Percentiles rank a stretch among this genome's conserved stretches.
phyloP scores from a whole-genome alignment of 2,888 invertebrate genomes.

The Parnassius orleans region DNA sequence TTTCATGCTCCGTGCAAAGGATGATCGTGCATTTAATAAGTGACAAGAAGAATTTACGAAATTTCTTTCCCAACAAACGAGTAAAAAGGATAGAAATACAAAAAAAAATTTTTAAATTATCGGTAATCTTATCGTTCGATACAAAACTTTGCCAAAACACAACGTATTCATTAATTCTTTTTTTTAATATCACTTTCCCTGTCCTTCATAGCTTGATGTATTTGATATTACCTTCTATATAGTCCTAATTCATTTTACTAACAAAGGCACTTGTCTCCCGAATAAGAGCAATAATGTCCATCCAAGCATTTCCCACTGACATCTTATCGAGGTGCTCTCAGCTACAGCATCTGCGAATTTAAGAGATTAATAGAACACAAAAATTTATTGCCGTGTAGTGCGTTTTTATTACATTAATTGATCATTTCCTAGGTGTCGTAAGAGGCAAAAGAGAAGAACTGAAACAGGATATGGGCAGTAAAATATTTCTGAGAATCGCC shows the following conservation, averaged over 20 bases:
- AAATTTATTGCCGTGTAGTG: too few relatives aligned
- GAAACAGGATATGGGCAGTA: too few relatives aligned
- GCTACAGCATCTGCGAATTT: conserved; percentile 59
- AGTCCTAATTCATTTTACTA: conserved; percentile 33
- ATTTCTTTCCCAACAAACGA: neutral
- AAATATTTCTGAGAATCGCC: too few relatives aligned
- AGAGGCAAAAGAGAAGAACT: too few relatives aligned
- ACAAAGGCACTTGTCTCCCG: conserved; percentile 63
- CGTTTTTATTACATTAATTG: too few relatives aligned
- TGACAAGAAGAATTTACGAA: too few relatives aligned
- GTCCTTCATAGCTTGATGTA: conserved; percentile 14
- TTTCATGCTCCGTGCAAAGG: too few relatives aligned
- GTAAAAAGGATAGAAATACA: neutral
- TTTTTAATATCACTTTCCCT: conserved; percentile 15
- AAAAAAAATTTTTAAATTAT: neutral
- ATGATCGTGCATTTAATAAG: neutral
- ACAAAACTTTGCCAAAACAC: neutral
- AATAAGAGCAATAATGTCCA: conserved; percentile 57
- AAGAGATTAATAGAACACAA: neutral
- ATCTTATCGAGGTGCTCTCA: conserved; percentile 45
- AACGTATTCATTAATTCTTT: neutral
- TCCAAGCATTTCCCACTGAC: conserved; percentile 43
- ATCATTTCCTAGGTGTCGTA: too few relatives aligned
- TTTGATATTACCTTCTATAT: conserved; percentile 1
- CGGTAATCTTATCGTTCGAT: neutral